Conservation (phyloP, 2,797 vertebrate species). For the Melopsittacus undulatus region DNA sequence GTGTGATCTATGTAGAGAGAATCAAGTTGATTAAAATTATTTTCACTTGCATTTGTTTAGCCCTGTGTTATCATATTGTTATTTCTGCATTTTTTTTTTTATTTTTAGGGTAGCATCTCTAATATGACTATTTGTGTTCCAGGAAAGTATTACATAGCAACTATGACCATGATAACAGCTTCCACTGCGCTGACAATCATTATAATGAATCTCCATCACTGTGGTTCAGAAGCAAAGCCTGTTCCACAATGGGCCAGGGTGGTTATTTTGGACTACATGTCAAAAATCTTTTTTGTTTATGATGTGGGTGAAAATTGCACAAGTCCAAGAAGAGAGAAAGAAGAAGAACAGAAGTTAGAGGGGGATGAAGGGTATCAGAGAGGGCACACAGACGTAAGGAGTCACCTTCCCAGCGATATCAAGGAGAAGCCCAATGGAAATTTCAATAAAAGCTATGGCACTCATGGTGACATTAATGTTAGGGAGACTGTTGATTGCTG, state of each 20-base stretch:
- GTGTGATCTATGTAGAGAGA: not conserved
- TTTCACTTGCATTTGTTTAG: not conserved
- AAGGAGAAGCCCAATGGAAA: slow-evolving; percentile 75
- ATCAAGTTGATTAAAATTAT: not conserved
- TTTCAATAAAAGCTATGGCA: slow-evolving; percentile 70
- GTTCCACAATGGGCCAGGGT: slow-evolving; percentile 95
- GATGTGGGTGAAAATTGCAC: slow-evolving; percentile 96
- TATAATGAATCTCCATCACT: slow-evolving; percentile 98
- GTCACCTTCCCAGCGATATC: slow-evolving; percentile 59
- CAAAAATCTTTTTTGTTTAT: slow-evolving; percentile 94
- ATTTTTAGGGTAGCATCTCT: not conserved
- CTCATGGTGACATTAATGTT: slow-evolving; percentile 39
- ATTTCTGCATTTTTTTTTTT: not conserved
- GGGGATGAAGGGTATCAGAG: slow-evolving; percentile 34
- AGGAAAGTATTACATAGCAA: slow-evolving; percentile 99
- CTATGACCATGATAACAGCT: slow-evolving; percentile 98
- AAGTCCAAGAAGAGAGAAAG: slow-evolving; percentile 72
- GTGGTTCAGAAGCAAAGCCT: slow-evolving; percentile 93
- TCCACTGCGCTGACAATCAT: slow-evolving; percentile 97
- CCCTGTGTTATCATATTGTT: not conserved
- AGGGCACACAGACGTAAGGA: slow-evolving; percentile 49
- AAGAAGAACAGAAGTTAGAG: slow-evolving; percentile 64
- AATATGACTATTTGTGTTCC: not conserved
- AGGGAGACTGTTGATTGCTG: slow-evolving; percentile 74
- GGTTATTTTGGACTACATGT: slow-evolving; percentile 95